These are phyloP conservation scores for Flabesymbios commensalis DNA, from an alignment of 2,888 invertebrate species.

Conservation along the genomic window DNA sequence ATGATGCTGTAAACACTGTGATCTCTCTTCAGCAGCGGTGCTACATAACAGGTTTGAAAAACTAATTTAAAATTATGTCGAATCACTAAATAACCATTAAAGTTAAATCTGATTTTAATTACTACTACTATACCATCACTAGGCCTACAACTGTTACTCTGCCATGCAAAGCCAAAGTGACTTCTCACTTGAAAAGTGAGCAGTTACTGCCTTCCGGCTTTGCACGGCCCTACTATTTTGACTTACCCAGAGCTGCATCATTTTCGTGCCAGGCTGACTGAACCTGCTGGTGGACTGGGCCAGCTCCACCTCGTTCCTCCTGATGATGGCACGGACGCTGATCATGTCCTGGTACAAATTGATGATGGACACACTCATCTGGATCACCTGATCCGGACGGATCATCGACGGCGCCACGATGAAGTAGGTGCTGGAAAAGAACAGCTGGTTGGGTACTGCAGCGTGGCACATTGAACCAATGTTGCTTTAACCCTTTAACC, in stretches of 20 bases:
- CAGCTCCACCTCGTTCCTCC: slow-evolving; percentile 82
- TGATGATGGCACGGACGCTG: slow-evolving; percentile 83
- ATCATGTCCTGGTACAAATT: slow-evolving; percentile 75
- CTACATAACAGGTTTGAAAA: no score
- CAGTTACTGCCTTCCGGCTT: background rate
- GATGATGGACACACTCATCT: slow-evolving; percentile 83
- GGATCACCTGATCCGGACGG: slow-evolving; percentile 87
- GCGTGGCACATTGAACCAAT: no score
- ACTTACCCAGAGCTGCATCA: slow-evolving; percentile 82
- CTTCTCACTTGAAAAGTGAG: background rate
- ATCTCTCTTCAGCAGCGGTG: no score
- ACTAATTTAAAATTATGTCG: no score
- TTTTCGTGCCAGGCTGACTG: slow-evolving; percentile 76
- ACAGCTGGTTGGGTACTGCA: no score
- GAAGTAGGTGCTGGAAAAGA: slow-evolving; percentile 71
- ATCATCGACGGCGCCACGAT: slow-evolving; percentile 89
- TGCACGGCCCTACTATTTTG: background rate
- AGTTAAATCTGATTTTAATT: no score
- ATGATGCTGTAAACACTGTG: no score
- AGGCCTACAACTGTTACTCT: no score
- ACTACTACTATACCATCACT: no score
- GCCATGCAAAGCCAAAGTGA: background rate
- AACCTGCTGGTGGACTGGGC: slow-evolving; percentile 80
- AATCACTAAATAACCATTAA: no score
- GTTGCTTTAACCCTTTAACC: no score